phyloP scores from a whole-genome alignment of 2,113 vertebrate genomes.

The Casuarius casuarius region DNA sequence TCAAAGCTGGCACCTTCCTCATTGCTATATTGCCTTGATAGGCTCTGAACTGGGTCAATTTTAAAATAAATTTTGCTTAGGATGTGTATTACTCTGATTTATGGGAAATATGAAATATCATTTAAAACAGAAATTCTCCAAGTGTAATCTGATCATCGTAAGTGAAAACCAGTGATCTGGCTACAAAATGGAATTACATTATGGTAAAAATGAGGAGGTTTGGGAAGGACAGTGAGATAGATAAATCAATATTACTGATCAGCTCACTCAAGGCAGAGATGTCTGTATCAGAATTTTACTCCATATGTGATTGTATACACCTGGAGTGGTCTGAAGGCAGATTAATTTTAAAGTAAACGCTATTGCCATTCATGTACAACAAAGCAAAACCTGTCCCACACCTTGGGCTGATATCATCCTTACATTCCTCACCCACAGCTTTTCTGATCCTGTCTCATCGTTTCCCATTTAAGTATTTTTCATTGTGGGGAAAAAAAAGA shows the following conservation, averaged over 20 bases:
- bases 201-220: not conserved
- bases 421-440: not conserved
- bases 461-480: not conserved
- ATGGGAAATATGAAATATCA: not conserved
- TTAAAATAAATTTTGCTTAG: conserved; percentile 6
- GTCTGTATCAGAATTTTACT: not conserved
- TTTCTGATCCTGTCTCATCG: not conserved
- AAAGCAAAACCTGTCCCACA: not conserved
- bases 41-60: not conserved
- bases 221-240: not conserved
- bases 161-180: conserved; percentile 30
- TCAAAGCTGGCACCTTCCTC: not conserved
- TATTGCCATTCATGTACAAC: not conserved
- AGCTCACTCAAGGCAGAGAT: not conserved
- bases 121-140: conserved; percentile 27
- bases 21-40: not conserved
- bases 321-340: not conserved
- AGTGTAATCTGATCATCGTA: not conserved
- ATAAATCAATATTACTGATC: not conserved
- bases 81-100: not conserved
- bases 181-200: conserved; percentile 18
- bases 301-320: not conserved
- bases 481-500: not conserved
- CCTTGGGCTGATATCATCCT: not conserved
- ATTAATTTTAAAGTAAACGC: not conserved